Conservation (phyloP, 64 coral and sea anemone genomes). For the Montipora capricornis region DNA sequence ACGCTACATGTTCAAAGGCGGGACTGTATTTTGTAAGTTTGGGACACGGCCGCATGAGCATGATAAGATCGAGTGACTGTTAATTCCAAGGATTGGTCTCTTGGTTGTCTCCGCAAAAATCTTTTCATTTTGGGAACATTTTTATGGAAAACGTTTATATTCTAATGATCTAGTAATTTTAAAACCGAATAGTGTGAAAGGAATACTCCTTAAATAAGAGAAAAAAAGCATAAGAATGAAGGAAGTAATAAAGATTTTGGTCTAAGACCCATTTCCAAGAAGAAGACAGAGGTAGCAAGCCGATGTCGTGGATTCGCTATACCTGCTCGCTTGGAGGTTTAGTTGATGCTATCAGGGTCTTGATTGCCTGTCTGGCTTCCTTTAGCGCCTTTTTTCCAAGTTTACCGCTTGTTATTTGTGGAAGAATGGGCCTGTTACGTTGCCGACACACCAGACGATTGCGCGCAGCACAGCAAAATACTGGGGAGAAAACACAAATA, state of each 20-base stretch:
- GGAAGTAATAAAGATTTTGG: too few species aligned
- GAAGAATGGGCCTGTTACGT: slow-evolving; percentile 82
- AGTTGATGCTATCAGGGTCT: slow-evolving; percentile 93
- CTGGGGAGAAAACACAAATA: slow-evolving; percentile 28
- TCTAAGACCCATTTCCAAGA: neutral
- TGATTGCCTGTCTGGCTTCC: slow-evolving; percentile 91
- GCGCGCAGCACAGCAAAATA: slow-evolving; percentile 93
- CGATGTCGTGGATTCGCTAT: neutral
- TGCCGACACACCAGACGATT: slow-evolving; percentile 94
- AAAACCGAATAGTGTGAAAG: too few species aligned
- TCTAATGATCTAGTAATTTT: too few species aligned
- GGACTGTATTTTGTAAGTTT: too few species aligned
- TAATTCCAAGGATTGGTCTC: too few species aligned
- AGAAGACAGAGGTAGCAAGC: neutral
- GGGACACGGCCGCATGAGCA: too few species aligned
- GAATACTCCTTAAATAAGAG: too few species aligned
- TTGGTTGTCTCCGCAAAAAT: too few species aligned
- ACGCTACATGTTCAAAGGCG: too few species aligned
- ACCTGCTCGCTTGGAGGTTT: slow-evolving; percentile 95
- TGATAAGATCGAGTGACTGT: too few species aligned
- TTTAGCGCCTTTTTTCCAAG: slow-evolving; percentile 83
- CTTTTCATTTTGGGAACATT: too few species aligned
- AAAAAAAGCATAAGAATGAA: neutral
- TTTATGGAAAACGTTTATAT: too few species aligned
- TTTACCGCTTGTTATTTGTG: slow-evolving; percentile 71